These are phyloP conservation scores for Synodontis membranacea DNA, from an alignment of 2,113 vertebrate species.

Conservation along the genomic window DNA sequence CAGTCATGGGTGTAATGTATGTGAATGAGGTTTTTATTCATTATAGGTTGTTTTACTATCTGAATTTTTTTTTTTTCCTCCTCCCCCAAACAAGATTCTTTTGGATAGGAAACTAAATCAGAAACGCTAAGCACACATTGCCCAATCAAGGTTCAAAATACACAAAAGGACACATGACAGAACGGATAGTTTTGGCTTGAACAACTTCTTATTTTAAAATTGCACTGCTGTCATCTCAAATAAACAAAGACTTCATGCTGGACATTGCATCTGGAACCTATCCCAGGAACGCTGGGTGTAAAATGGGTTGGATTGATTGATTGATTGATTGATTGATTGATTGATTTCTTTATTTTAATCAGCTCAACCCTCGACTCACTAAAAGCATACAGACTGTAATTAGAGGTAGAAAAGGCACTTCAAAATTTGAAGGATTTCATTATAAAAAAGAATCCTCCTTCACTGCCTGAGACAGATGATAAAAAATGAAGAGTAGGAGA, in stretches of 20 bases:
- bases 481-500: background rate
- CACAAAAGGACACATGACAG: background rate
- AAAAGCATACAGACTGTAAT: slow-evolving; percentile 29
- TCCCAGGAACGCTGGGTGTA: background rate
- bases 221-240: background rate
- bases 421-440: slow-evolving; percentile 49
- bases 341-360: background rate
- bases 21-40: background rate
- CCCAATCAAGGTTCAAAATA: background rate
- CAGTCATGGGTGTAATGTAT: background rate
- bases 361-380: background rate
- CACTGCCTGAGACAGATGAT: slow-evolving; percentile 1
- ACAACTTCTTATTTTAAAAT: background rate
- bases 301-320: too few relatives aligned
- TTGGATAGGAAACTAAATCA: background rate
- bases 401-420: slow-evolving; percentile 35
- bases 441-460: slow-evolving; percentile 48
- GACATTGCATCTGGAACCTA: background rate
- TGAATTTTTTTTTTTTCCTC: background rate
- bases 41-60: background rate
- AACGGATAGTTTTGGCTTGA: background rate
- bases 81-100: background rate
- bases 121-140: background rate
- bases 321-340: too few relatives aligned
- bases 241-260: background rate